These are phyloP conservation scores for Oceanodroma tethys DNA, from an alignment of 2,113 vertebrate genomes.

Conservation along the genomic window DNA sequence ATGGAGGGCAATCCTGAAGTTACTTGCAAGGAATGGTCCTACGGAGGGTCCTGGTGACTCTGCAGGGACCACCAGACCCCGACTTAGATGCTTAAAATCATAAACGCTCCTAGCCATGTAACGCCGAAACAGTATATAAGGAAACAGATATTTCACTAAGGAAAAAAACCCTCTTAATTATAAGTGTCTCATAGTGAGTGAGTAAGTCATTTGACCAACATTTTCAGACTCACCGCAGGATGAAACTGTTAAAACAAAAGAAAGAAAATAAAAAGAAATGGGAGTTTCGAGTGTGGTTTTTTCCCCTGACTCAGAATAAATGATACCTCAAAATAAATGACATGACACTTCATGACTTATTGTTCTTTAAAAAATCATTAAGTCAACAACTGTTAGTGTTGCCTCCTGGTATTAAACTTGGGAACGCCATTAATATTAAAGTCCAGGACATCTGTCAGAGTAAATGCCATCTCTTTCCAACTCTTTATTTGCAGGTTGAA, in stretches of 20 bases:
- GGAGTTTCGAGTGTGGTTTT: background rate
- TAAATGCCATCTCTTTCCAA: background rate
- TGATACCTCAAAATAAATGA: background rate
- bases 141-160: background rate
- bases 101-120: background rate
- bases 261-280: background rate
- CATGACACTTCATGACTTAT: background rate
- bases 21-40: background rate
- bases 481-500: background rate
- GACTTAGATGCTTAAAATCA: background rate
- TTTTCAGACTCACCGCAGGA: background rate
- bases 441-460: background rate
- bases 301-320: background rate
- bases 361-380: background rate
- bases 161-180: background rate
- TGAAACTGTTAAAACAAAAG: background rate
- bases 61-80: background rate
- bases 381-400: background rate
- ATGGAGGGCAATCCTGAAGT: background rate
- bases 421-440: background rate
- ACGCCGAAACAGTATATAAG: background rate
- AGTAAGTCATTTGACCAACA: background rate
- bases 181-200: background rate
- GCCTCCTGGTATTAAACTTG: background rate
- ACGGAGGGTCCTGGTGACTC: background rate